phyloP scores from a whole-genome alignment of 1,140 invertebrate species.

The Drosophila funebris region DNA sequence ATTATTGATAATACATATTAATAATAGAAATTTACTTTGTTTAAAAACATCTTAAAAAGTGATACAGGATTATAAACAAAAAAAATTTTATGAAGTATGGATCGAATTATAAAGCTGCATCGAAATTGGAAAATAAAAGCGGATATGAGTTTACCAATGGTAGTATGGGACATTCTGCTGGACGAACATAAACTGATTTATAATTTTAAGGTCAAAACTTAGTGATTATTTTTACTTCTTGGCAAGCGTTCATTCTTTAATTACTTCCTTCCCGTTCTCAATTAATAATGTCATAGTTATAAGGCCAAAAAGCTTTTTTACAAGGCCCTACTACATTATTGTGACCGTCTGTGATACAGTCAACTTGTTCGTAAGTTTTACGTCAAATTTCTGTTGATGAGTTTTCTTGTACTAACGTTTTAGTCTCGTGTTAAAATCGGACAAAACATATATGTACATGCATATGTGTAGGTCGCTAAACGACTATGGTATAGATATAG shows the following conservation, averaged over 20 bases:
- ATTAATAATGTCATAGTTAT: constrained; percentile 43
- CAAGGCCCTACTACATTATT: constrained; percentile 51
- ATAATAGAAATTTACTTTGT: constrained; percentile 61
- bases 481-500: constrained; percentile 22
- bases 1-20: constrained; percentile 79
- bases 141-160: constrained; percentile 13
- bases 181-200: constrained; percentile 70
- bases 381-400: constrained; percentile 39
- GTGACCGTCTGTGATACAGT: constrained; percentile 45
- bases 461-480: constrained; percentile 39
- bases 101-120: constrained; percentile 31
- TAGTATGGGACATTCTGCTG: constrained; percentile 12
- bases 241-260: constrained; percentile 63
- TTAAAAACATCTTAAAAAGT: constrained; percentile 75
- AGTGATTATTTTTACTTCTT: constrained; percentile 60
- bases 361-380: constrained; percentile 38
- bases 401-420: constrained; percentile 53
- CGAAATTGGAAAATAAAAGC: constrained; percentile 16
- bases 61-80: constrained; percentile 53
- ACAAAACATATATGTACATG: constrained; percentile 59
- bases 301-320: constrained; percentile 63
- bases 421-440: constrained; percentile 66
- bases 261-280: constrained; percentile 36
- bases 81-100: constrained; percentile 16
- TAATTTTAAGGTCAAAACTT: constrained; percentile 66